Evolutionary conservation across 2,888 invertebrate species (phyloP).

Genomic region (Dryobota labecula): DNA sequence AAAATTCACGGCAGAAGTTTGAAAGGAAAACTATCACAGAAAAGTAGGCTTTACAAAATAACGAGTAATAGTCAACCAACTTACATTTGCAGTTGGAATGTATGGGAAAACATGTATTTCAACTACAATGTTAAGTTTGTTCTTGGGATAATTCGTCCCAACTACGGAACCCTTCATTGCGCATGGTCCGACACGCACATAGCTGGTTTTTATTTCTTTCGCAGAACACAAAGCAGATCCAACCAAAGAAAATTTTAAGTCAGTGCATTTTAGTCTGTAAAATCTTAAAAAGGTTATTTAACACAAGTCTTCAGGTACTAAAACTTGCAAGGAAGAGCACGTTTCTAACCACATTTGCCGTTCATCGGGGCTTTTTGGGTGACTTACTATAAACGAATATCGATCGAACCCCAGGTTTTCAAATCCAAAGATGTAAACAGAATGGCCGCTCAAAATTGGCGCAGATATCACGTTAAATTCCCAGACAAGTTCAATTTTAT

Average conservation of each 20-base stretch:
- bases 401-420: neutral
- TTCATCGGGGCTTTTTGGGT: neutral
- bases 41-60: too few relatives aligned
- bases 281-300: neutral
- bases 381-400: neutral
- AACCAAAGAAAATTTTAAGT: neutral
- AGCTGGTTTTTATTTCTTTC: constrained; percentile 18
- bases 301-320: neutral
- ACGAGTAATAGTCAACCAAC: too few relatives aligned
- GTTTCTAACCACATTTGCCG: neutral
- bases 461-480: neutral
- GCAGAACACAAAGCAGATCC: neutral
- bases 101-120: too few relatives aligned
- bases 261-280: neutral
- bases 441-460: neutral
- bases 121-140: too few relatives aligned
- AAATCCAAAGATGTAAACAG: neutral
- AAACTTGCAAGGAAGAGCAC: neutral
- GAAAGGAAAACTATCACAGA: too few relatives aligned
- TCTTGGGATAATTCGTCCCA: too few relatives aligned
- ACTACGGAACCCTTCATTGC: too few relatives aligned
- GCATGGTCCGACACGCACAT: too few relatives aligned
- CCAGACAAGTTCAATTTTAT: neutral
- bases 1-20: too few relatives aligned
- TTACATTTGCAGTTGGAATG: too few relatives aligned